phyloP scores from a whole-genome alignment of 1,140 invertebrate species.

The Choristoneura fumiferana region DNA sequence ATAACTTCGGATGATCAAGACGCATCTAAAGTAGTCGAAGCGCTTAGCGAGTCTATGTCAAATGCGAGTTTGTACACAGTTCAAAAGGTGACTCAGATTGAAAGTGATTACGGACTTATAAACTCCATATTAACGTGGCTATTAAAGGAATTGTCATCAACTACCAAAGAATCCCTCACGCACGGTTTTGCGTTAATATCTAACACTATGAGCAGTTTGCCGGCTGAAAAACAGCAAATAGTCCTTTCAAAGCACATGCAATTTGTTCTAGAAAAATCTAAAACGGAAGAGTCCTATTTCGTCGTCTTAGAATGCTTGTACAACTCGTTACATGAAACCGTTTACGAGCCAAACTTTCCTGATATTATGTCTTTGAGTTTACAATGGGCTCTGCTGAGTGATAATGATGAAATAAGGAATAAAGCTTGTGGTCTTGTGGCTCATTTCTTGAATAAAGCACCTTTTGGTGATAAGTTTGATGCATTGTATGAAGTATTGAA shows the following conservation, averaged over 20 bases:
- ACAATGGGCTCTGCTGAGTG: slow-evolving; percentile 45
- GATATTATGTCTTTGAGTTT: slow-evolving; percentile 56
- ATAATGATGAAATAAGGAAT: slow-evolving; percentile 42
- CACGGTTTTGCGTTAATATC: slow-evolving; percentile 58
- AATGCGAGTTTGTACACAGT: slow-evolving; percentile 51
- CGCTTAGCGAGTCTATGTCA: slow-evolving; percentile 53
- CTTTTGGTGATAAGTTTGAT: slow-evolving; percentile 56
- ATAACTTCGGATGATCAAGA: slow-evolving; percentile 42
- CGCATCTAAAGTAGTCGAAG: slow-evolving; percentile 51
- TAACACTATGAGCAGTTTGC: slow-evolving; percentile 58
- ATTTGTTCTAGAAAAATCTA: slow-evolving; percentile 44
- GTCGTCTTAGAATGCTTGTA: slow-evolving; percentile 68
- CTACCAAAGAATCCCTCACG: slow-evolving; percentile 36
- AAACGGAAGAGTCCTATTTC: slow-evolving; percentile 46
- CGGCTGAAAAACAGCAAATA: slow-evolving; percentile 48
- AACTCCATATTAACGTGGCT: slow-evolving; percentile 59
- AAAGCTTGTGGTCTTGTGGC: slow-evolving; percentile 64
- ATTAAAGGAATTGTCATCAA: slow-evolving; percentile 37
- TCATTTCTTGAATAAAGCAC: slow-evolving; percentile 75
- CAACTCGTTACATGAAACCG: slow-evolving; percentile 45
- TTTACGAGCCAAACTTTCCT: slow-evolving; percentile 50
- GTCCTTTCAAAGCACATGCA: slow-evolving; percentile 48
- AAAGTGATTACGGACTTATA: slow-evolving; percentile 66
- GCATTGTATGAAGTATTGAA: slow-evolving; percentile 57
- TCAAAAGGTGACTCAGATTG: slow-evolving; percentile 59